Evolutionary conservation across 1,140 invertebrate genomes (phyloP), one percentile per base, ranked within the genome.

Genomic region (Ceratoteleas bidentatus): DNA sequence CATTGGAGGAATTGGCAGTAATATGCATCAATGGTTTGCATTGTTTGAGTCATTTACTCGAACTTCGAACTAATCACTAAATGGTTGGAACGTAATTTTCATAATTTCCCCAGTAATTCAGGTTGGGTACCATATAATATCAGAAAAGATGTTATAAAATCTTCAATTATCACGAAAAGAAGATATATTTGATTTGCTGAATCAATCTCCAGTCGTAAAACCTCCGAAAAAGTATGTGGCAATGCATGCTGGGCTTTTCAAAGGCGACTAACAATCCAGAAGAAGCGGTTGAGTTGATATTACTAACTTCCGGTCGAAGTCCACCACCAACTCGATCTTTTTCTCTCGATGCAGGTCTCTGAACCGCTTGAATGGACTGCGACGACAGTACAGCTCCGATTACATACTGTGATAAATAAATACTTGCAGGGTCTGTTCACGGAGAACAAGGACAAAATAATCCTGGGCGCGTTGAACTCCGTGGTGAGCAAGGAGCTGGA

Each of bases 401-500:
- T 89, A 80, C 86, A 89, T 86, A 85, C 83, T 84, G 74, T 90
- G 75, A 87, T 87, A 83, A 88, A 90, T 89, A 81, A 88, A 86
- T 91, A 91, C 89, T 90, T 93, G 56, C 89, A 97, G 95, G 95
- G 97, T 75, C 92, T 99, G 62, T 99, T 99, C 94, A 95, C 98
- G 9, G 98, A 99, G 92, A 99, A 99, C 91, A 99, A 99, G 91
- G 98, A 99, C 90, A 98, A 98, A 90, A 92, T 99, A 52, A 99
- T 99, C 83, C 94, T 94, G 81, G 94, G 92, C 70, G 97, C 96
- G 40, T 88, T 97, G 81, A 95, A 94, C 87, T 93, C 94, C 6
- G 93, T 98, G 64, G 93, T 97, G 6, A 95, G 93, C 85, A 93
- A 94, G 90, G 93, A 96, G 88, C 91, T 95, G 84, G 93, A 96